Evolutionary conservation across 2,888 invertebrate genomes (phyloP), one percentile per base, ranked within the genome.

Genomic region (Caprella mutica): DNA sequence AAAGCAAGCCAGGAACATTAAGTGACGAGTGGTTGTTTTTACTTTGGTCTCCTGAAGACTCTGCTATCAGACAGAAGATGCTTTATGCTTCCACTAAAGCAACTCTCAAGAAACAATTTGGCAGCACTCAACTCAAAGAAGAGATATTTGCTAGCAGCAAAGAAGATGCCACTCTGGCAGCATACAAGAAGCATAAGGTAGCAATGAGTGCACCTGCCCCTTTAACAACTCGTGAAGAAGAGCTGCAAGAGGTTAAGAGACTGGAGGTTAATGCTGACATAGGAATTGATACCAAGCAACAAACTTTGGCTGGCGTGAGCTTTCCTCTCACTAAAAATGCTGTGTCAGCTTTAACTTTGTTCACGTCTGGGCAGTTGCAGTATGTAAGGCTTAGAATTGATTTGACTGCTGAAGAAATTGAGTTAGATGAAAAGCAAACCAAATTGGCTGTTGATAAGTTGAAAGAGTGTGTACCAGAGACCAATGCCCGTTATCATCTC

Each of bases 1-100:
- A 84, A 84, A 65, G 80, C 85, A 21, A 76, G 77, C 14, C 48
- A n/a, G 14, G 29, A n/a, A 14, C 30, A 33, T 77, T 83, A 6
- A 90, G 90, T 0, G 84, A 87, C 73, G 86, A 91, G 69, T 98
- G 97, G 96, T 73, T 97, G 8, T 78, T 92, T 54, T 82, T 93
- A 54, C 87, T 87, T 68, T 98, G 94, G 90, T 89, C 86, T 0
- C 97, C 97, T 0, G 97, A 97, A 70, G 81, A 80, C 56, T 87
- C 94, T 0, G 82, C 86, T 0, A 85, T 96, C 3, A 77, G 96
- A 57, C 85, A 92, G 70, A 98, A 98, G 75, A 97, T 98, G 97
- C 76, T 98, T 54, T 94, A 94, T 69, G 97, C 97, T 0, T 94
- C 93, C 0, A 97, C 96, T 0, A 91, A 94, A 74, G 91, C 97